A percentile compares a stretch with the other conserved stretches of the same genome.
These are phyloP conservation scores for Clistopyga incitator DNA, from an alignment of 2,888 invertebrate species.

Conservation along the genomic window DNA sequence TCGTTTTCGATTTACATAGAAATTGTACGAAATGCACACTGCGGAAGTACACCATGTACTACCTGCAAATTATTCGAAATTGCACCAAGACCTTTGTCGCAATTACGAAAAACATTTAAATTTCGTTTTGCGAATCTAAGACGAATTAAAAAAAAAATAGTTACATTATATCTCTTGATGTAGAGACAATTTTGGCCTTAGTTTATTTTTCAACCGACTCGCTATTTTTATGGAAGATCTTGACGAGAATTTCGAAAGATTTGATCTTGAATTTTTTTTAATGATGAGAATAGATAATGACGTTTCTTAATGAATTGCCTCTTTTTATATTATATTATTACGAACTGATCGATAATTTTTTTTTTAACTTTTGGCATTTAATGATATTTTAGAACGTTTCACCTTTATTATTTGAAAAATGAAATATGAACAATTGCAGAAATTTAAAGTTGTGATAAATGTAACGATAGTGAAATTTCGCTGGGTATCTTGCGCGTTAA, in stretches of 20 bases:
- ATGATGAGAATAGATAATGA: too few relatives aligned
- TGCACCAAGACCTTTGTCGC: not conserved
- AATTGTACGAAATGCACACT: constrained; percentile 32
- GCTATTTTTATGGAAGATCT: not conserved
- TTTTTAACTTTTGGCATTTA: not conserved
- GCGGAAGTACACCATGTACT: constrained; percentile 12
- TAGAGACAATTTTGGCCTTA: not conserved
- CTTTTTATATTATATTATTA: too few relatives aligned
- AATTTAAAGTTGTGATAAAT: not conserved
- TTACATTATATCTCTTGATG: not conserved
- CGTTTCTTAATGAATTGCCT: too few relatives aligned
- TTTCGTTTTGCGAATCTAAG: too few relatives aligned
- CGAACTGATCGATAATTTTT: too few relatives aligned
- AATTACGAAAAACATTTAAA: constrained; percentile 13
- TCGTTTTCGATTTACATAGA: constrained; percentile 55
- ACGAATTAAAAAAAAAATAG: not conserved
- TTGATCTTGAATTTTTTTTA: too few relatives aligned
- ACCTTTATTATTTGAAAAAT: too few relatives aligned
- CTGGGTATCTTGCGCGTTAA: not conserved
- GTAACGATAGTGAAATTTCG: not conserved
- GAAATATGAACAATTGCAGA: not conserved
- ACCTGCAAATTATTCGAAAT: constrained; percentile 15
- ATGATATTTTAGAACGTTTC: not conserved
- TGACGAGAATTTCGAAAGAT: too few relatives aligned
- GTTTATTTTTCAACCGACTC: not conserved